Evolutionary conservation across 2,113 vertebrate genomes (phyloP), one percentile per base, ranked within the genome.

Genomic region (Daboia siamensis): DNA sequence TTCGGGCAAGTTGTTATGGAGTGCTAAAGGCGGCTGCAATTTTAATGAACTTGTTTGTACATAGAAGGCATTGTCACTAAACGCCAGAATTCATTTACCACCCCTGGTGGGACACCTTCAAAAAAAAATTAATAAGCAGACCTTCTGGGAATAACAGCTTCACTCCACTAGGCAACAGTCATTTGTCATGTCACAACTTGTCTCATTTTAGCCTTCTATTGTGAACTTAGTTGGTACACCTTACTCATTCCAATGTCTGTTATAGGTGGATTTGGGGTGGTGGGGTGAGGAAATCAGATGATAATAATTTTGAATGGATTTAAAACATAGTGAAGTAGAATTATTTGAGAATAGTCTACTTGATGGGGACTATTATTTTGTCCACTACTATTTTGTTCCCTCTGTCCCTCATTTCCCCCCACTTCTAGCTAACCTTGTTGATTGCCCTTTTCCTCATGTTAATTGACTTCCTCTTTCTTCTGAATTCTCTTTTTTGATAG

Each of bases 21-120:
- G 95, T 94, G 97, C 96, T 96, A 97, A 95, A 96, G 96, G 96
- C 95, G 95, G 93, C 89, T 96, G 95, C 94, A 96, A 95, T 96
- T 97, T 97, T 98, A 97, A 97, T 97, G 96, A 97, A 96, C 95
- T 97, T 96, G 95, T 97, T 97, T 98, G 96, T 95, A 96, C 94
- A 93, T 94, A 94, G 3, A 64, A 95, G 89, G 96, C 96, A 96
- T 33, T 92, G 94, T 92, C 54, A 39, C 93, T 90, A 89, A 96
- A 55, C 90, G 87, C 59, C n/a, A 94, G 92, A 92, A 93, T 94
- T 17, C 89, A 94, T 93, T 95, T 90, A 87, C 48, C 92, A 86
- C 89, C 33, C 90, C 20, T 10, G 90, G n/a, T 91, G 94, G 57
- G 94, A 86, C 48, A 94, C 48, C 90, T 94, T 95, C n/a, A 51